These are phyloP conservation scores for Danio kyathit DNA, from an alignment of 2,797 vertebrate genomes.

Conservation along the genomic window DNA sequence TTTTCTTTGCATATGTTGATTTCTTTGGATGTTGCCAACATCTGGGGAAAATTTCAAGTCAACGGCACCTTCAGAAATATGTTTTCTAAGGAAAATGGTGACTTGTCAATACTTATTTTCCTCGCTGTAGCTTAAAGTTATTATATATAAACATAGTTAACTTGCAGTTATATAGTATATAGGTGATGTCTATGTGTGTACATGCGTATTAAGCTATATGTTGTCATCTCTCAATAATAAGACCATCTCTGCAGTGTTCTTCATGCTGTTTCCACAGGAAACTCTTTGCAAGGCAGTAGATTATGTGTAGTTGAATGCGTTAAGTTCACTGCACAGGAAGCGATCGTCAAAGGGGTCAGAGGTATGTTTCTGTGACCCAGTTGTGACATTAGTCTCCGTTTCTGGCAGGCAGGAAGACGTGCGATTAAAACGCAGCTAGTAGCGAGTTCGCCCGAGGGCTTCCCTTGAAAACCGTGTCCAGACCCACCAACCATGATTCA, in stretches of 20 bases:
- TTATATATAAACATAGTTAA: too few relatives aligned
- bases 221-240: too few relatives aligned
- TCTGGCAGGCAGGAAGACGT: constrained; percentile 18
- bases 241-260: not conserved
- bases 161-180: too few relatives aligned
- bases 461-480: constrained; percentile 24
- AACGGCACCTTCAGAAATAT: too few relatives aligned
- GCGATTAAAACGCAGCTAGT: constrained; percentile 19
- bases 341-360: constrained; percentile 40
- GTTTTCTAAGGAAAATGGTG: too few relatives aligned
- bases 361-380: constrained; percentile 43
- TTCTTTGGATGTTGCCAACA: too few relatives aligned
- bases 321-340: constrained; percentile 45
- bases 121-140: too few relatives aligned
- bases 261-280: not conserved
- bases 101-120: too few relatives aligned
- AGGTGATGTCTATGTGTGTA: too few relatives aligned
- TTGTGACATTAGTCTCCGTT: constrained; percentile 42
- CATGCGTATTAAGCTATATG: too few relatives aligned
- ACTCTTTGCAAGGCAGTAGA: not conserved
- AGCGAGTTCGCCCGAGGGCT: constrained; percentile 17
- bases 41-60: too few relatives aligned
- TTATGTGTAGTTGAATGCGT: not conserved
- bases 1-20: too few relatives aligned
- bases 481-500: constrained; percentile 13